These are phyloP conservation scores for Noctuana brunneofusca DNA, from an alignment of 2,888 invertebrate genomes.

Conservation along the genomic window DNA sequence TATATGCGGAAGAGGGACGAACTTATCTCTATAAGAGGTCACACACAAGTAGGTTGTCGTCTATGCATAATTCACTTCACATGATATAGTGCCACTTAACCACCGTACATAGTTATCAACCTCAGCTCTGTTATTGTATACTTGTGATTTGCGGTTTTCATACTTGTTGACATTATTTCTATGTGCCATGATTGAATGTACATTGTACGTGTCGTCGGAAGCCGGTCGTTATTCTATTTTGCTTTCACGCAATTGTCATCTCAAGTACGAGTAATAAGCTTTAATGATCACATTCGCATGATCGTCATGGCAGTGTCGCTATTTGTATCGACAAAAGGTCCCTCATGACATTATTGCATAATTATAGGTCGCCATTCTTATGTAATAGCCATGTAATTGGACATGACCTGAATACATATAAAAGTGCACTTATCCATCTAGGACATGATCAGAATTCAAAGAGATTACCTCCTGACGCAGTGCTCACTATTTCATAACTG, in stretches of 20 bases:
- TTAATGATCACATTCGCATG: constrained; percentile 15
- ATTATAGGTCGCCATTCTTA: constrained; percentile 38
- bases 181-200: neutral
- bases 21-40: constrained; percentile 2
- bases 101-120: constrained; percentile 13
- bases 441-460: constrained; percentile 46
- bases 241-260: constrained; percentile 22
- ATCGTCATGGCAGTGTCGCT: neutral
- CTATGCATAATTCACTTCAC: constrained; percentile 24
- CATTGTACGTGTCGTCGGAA: neutral
- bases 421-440: constrained; percentile 27
- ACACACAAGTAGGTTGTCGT: constrained; percentile 13
- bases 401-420: constrained; percentile 51
- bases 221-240: constrained; percentile 15
- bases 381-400: constrained; percentile 40
- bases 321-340: constrained; percentile 12
- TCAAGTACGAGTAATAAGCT: constrained; percentile 4
- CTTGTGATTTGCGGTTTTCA: constrained; percentile 24
- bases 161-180: constrained; percentile 1
- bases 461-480: constrained; percentile 36
- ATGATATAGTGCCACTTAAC: constrained; percentile 23
- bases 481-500: constrained; percentile 33
- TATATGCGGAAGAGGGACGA: constrained; percentile 11
- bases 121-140: constrained; percentile 11
- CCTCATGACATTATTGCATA: constrained; percentile 23